Evolutionary conservation across 2,113 vertebrate genomes (phyloP).

Genomic region (Boulengeromyrus knoepffleri): DNA sequence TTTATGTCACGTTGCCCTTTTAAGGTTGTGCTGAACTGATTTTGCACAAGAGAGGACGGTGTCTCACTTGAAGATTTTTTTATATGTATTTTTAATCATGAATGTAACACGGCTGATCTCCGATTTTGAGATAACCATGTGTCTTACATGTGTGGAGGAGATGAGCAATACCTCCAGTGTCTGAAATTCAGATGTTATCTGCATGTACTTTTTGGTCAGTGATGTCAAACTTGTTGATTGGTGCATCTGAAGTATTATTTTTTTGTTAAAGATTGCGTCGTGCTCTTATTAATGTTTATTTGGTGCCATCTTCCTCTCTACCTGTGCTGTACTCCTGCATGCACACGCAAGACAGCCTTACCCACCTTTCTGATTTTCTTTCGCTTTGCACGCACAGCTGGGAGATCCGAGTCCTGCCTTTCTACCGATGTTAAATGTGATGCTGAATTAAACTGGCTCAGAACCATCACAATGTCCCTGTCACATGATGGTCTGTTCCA

Average conservation of each 20-base stretch:
- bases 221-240: background rate
- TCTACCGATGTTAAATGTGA: background rate
- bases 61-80: background rate
- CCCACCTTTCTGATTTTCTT: background rate
- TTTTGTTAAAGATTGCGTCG: conserved; percentile 11
- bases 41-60: background rate
- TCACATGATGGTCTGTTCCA: background rate
- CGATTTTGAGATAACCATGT: conserved; percentile 17
- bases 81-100: background rate
- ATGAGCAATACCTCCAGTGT: conserved; percentile 42
- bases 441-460: background rate
- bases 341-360: background rate
- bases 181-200: conserved; percentile 59
- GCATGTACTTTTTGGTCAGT: conserved; percentile 37
- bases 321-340: background rate
- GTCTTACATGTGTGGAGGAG: conserved; percentile 50
- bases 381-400: background rate
- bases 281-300: background rate
- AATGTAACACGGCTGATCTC: background rate
- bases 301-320: background rate
- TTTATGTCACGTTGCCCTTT: background rate
- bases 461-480: background rate
- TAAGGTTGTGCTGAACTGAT: background rate
- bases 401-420: background rate
- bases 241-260: conserved; percentile 24